These are phyloP conservation scores for Corythaixoides concolor DNA, from an alignment of 2,113 vertebrate species.

Conservation along the genomic window DNA sequence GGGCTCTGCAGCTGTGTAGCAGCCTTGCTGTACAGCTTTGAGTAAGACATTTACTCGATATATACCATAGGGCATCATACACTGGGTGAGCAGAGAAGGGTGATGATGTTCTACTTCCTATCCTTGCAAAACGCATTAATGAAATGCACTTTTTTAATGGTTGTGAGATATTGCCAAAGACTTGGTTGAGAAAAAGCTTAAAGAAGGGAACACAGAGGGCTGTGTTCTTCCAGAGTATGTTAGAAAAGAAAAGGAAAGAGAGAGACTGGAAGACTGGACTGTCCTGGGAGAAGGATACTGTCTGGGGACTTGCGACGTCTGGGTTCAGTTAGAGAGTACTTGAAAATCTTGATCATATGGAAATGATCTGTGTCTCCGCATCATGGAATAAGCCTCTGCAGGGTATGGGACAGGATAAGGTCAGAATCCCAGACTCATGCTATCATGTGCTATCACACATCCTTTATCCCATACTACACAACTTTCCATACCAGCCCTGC, in stretches of 20 bases:
- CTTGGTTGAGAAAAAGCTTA: not conserved
- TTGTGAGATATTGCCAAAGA: not conserved
- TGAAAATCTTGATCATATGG: not conserved
- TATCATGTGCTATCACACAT: not conserved
- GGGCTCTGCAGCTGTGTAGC: not conserved
- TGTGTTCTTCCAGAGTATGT: not conserved
- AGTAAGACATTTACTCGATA: rapidly evolving
- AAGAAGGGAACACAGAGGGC: not conserved
- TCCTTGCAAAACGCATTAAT: not conserved
- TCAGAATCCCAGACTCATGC: not conserved
- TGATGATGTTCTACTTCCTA: not conserved
- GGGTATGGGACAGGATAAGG: not conserved
- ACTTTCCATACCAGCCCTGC: not conserved
- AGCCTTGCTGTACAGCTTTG: not conserved
- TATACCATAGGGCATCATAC: not conserved
- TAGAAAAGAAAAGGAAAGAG: not conserved
- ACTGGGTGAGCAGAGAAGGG: not conserved
- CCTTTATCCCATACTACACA: not conserved
- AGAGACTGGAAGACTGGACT: rapidly evolving
- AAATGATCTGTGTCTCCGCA: not conserved
- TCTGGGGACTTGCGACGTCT: not conserved
- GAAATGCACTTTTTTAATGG: not conserved
- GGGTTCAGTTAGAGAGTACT: not conserved
- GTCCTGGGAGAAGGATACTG: not conserved
- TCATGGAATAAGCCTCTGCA: not conserved